Conservation (phyloP, 2,888 invertebrate species). For the Peribatodes rhomboidaria region DNA sequence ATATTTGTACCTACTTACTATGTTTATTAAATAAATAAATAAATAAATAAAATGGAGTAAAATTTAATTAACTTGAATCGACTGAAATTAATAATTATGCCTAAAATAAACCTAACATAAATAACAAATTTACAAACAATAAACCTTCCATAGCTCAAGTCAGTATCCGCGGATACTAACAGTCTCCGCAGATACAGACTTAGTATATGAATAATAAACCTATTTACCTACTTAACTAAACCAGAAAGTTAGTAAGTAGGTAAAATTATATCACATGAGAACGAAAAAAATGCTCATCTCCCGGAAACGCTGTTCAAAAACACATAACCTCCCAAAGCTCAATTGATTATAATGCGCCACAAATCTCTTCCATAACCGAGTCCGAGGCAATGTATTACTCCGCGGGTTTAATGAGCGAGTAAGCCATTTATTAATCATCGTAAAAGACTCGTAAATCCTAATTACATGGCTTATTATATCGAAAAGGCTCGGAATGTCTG, state of each 20-base stretch:
- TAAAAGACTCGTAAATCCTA: slow-evolving; percentile 80
- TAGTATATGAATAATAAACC: background rate
- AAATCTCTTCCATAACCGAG: slow-evolving; percentile 64
- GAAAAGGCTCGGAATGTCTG: slow-evolving; percentile 63
- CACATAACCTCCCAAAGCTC: slow-evolving; percentile 15
- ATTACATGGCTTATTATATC: slow-evolving; percentile 83
- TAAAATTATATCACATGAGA: background rate
- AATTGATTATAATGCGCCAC: slow-evolving; percentile 41
- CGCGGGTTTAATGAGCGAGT: slow-evolving; percentile 64
- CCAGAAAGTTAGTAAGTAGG: background rate
- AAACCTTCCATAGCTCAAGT: too few species aligned
- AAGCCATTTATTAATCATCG: slow-evolving; percentile 73
- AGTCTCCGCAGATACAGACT: too few species aligned
- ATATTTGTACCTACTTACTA: too few species aligned
- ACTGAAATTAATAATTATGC: too few species aligned
- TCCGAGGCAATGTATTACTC: slow-evolving; percentile 64
- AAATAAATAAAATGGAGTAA: too few species aligned
- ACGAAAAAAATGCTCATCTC: background rate
- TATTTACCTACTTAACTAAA: background rate
- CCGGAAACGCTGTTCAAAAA: slow-evolving; percentile 8
- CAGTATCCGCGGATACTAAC: too few species aligned
- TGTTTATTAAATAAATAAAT: too few species aligned
- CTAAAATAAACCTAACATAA: too few species aligned
- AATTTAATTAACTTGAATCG: too few species aligned
- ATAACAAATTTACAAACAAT: too few species aligned